Evolutionary conservation across 1,140 invertebrate genomes (phyloP).

Genomic region (Arion vulgaris): DNA sequence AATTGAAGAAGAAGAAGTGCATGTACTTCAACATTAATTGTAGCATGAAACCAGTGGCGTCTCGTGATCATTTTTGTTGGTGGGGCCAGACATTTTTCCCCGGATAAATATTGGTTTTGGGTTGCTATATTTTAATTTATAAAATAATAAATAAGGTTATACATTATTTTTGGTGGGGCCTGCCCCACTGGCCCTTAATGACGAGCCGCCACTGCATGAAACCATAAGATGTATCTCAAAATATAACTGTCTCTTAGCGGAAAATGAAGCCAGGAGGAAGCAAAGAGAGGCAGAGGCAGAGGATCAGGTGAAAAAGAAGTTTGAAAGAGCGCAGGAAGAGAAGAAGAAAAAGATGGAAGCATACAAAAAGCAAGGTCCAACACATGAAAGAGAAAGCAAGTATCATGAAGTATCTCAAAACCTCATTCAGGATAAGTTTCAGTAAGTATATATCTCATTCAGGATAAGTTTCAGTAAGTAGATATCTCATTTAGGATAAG

Average conservation of each 20-base stretch:
- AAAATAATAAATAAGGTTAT: no score
- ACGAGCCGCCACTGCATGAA: no score
- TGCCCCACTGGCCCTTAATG: no score
- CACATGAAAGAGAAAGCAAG: constrained; percentile 37
- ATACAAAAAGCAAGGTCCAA: constrained; percentile 50
- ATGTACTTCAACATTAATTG: no score
- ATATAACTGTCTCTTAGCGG: constrained; percentile 45
- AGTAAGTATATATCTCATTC: constrained; percentile 42
- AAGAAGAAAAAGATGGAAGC: constrained; percentile 67
- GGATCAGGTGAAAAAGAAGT: constrained; percentile 55
- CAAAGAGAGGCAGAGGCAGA: constrained; percentile 56
- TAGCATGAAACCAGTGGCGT: no score
- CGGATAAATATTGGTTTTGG: no score
- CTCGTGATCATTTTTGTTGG: no score
- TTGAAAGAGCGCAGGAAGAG: constrained; percentile 62
- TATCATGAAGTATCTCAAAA: constrained; percentile 40
- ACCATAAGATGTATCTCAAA: no score
- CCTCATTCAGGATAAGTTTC: constrained; percentile 49
- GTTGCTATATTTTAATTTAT: no score
- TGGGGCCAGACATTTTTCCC: no score
- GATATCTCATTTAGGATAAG: constrained; percentile 48
- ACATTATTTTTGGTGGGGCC: no score
- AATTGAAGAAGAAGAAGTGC: no score
- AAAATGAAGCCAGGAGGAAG: constrained; percentile 53
- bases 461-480: constrained; percentile 43